phyloP scores from a whole-genome alignment of 2,113 vertebrate genomes.

The Corythornis vintsioides region DNA sequence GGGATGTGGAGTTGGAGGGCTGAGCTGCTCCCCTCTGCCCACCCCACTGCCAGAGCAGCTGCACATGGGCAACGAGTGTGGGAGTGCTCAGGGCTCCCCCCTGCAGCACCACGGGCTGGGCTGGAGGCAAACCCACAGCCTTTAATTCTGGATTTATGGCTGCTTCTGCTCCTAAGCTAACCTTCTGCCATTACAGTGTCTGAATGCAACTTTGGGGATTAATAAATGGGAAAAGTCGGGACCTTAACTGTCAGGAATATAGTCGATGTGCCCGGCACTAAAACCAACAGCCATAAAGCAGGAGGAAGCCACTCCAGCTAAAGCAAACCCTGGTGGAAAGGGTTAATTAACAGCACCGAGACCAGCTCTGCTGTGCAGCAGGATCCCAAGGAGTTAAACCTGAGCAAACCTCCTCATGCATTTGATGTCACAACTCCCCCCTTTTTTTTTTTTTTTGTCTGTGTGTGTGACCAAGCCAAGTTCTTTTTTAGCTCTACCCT shows the following conservation, averaged over 20 bases:
- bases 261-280: not conserved
- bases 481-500: constrained; percentile 66
- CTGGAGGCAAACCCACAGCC: accelerated
- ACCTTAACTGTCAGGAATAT: constrained; percentile 15
- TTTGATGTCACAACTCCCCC: constrained; percentile 34
- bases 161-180: not conserved
- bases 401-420: not conserved
- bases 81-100: accelerated
- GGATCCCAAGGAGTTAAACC: constrained; percentile 23
- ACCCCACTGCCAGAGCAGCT: not conserved
- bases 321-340: not conserved
- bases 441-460: not conserved
- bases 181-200: not conserved
- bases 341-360: not conserved
- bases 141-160: constrained; percentile 23
- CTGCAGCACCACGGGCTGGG: not conserved
- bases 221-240: not conserved
- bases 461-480: constrained; percentile 50
- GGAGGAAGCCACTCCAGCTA: not conserved
- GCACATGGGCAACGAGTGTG: accelerated
- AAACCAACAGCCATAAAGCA: not conserved
- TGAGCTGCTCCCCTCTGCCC: accelerated
- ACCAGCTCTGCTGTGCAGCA: not conserved
- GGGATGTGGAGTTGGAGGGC: accelerated
- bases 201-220: constrained; percentile 49